Conservation (phyloP, 1,140 invertebrate species). For the Catajapyx aquilonaris region DNA sequence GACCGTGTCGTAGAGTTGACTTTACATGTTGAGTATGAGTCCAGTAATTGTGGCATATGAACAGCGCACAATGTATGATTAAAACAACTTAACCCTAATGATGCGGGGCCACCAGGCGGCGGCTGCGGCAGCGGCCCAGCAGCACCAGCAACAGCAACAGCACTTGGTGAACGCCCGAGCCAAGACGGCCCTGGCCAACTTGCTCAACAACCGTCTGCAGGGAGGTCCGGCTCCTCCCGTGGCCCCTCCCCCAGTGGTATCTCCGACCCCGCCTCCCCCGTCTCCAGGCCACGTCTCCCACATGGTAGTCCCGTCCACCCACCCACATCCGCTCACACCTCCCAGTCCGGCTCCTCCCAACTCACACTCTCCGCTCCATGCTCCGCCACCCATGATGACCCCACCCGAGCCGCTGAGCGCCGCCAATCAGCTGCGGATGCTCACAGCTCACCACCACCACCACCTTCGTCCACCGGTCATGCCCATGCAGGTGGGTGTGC, state of each 20-base stretch:
- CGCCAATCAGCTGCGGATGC: conserved; percentile 25
- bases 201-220: conserved; percentile 72
- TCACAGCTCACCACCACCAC: conserved; percentile 55
- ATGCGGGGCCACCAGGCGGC: conserved; percentile 15
- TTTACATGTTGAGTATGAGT: too few species aligned
- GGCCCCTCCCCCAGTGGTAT: conserved; percentile 10
- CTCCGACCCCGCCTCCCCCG: conserved; percentile 30
- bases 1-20: too few species aligned
- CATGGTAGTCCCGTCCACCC: conserved; percentile 6
- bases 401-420: too few species aligned
- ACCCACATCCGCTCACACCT: too few species aligned
- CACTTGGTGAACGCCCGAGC: conserved; percentile 69
- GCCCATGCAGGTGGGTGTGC: conserved; percentile 12
- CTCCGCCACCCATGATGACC: too few species aligned
- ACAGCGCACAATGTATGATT: too few species aligned
- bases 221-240: conserved; percentile 24
- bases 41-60: too few species aligned
- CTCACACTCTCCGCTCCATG: conserved; percentile 1
- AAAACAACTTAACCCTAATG: too few species aligned
- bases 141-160: conserved; percentile 12
- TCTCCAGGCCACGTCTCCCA: conserved; percentile 2
- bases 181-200: conserved; percentile 85
- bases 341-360: too few species aligned
- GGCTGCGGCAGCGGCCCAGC: conserved; percentile 9
- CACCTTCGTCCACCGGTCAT: conserved; percentile 12